Percentiles rank a stretch among this genome's conserved stretches.
These are phyloP conservation scores for Melanogrammus aeglefinus DNA, from an alignment of 2,797 vertebrate genomes.

Conservation along the genomic window DNA sequence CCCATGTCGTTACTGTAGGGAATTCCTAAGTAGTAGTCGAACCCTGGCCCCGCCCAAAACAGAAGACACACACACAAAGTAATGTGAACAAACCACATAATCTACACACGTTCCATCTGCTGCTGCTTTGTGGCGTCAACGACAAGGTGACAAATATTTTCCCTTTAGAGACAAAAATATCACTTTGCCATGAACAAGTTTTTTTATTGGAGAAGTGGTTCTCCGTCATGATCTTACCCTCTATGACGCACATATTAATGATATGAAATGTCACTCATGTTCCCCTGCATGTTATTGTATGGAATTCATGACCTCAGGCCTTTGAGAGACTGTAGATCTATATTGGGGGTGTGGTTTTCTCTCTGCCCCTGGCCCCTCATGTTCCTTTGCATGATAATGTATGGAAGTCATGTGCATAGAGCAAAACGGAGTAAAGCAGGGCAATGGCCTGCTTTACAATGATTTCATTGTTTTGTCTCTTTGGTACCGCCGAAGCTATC, in stretches of 20 bases:
- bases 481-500: background rate
- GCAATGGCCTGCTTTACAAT: background rate
- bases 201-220: too few species aligned
- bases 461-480: background rate
- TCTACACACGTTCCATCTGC: background rate
- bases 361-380: conserved; percentile 62
- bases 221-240: too few species aligned
- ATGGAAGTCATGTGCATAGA: background rate
- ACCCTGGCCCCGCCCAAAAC: conserved; percentile 76
- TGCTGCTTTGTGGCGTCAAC: background rate
- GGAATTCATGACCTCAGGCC: conserved; percentile 78
- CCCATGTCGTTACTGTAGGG: conserved; percentile 99
- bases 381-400: background rate
- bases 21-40: conserved; percentile 90
- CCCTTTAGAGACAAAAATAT: too few species aligned
- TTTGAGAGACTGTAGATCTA: conserved; percentile 81
- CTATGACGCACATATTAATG: too few species aligned
- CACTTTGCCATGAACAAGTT: too few species aligned
- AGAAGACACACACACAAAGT: background rate
- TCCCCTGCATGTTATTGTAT: too few species aligned
- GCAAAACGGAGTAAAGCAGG: background rate
- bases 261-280: too few species aligned
- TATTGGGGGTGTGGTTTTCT: conserved; percentile 77
- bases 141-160: background rate
- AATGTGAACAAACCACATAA: background rate